Evolutionary conservation across 2,113 vertebrate genomes (phyloP), one percentile per base, ranked within the genome.

Genomic region (Dunckerocampus dactyliophorus): DNA sequence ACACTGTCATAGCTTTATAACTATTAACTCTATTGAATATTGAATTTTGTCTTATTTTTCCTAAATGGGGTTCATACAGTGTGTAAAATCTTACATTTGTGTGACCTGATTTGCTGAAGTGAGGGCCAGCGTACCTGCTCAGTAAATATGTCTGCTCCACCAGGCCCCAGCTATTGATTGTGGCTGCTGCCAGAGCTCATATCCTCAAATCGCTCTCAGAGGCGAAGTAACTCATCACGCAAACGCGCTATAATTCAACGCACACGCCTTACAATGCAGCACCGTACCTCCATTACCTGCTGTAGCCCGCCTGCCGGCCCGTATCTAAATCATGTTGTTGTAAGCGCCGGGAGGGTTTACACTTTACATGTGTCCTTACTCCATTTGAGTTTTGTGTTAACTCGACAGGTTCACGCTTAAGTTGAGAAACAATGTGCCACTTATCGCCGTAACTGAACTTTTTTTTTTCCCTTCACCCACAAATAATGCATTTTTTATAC

Each of bases 161-260:
- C 58, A 28, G 31, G 31, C 49, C 63, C 49, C 54, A 20, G 60
- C 60, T 39, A 2, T 47, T 58, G 65, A 60, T 69, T 70, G 77
- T 72, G 22, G 28, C 64, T 65, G 71, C 60, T 59, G 50, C 63
- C 67, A 59, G 63, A 65, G 71, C 77, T 76, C 75, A 66, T 69
- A 67, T 45, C 58, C 74, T 76, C 47, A 74, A 69, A 71, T 63
- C 48, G 39, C 69, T 72, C 66, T 72, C 65, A 1, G 62, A 73
- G 69, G 71, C 45, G 42, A 65, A 54, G 59, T 56, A 80, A 72
- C 68, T 65, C 65, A 63, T 78, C 80, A 76, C 53, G 46, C 65
- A 72, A 55, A 17, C 51, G 55, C 61, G 14, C 71, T 48, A 0
- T 63, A 67, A 75, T 75, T 48, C 76, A 77, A 51, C 48, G 64